Evolutionary conservation across 64 coral and sea anemone species (phyloP).

Genomic region (Stichodactyla mertensii): DNA sequence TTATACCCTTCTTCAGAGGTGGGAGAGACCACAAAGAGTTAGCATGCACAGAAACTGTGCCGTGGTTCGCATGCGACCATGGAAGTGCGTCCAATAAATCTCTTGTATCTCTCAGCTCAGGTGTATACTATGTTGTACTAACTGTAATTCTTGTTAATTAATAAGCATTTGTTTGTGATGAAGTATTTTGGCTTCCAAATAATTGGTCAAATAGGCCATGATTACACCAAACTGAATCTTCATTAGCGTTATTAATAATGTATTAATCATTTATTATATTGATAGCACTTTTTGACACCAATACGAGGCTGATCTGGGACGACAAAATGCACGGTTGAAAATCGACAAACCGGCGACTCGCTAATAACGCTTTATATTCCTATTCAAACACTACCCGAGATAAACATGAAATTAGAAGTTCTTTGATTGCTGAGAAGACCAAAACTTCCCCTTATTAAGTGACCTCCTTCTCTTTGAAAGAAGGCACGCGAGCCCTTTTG

Average conservation of each 20-base stretch:
- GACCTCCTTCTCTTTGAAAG: not conserved
- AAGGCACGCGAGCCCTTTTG: slow-evolving; percentile 22
- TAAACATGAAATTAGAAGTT: slow-evolving; percentile 60
- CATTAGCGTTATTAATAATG: slow-evolving; percentile 99
- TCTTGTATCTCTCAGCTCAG: not conserved
- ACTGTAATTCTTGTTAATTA: slow-evolving; percentile 98
- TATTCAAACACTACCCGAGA: slow-evolving; percentile 43
- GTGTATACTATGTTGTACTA: slow-evolving; percentile 49
- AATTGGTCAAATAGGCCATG: slow-evolving; percentile 99
- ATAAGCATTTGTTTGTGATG: slow-evolving; percentile 98
- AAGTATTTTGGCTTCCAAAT: slow-evolving; percentile 99
- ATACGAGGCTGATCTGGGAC: slow-evolving; percentile 51
- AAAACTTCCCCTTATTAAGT: slow-evolving; percentile 1
- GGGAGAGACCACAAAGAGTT: not conserved
- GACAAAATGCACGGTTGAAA: slow-evolving; percentile 31
- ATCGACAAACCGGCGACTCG: slow-evolving; percentile 65
- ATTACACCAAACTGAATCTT: slow-evolving; percentile 92
- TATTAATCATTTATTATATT: slow-evolving; percentile 97
- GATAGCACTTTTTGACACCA: slow-evolving; percentile 79
- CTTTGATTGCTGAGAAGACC: slow-evolving; percentile 29
- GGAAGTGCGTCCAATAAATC: not conserved
- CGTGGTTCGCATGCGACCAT: not conserved
- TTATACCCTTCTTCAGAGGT: slow-evolving; percentile 56
- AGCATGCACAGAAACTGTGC: not conserved
- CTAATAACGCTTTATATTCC: slow-evolving; percentile 63